Evolutionary conservation across 2,113 vertebrate genomes (phyloP), one percentile per base, ranked within the genome.

Genomic region (Sturnira hondurensis): DNA sequence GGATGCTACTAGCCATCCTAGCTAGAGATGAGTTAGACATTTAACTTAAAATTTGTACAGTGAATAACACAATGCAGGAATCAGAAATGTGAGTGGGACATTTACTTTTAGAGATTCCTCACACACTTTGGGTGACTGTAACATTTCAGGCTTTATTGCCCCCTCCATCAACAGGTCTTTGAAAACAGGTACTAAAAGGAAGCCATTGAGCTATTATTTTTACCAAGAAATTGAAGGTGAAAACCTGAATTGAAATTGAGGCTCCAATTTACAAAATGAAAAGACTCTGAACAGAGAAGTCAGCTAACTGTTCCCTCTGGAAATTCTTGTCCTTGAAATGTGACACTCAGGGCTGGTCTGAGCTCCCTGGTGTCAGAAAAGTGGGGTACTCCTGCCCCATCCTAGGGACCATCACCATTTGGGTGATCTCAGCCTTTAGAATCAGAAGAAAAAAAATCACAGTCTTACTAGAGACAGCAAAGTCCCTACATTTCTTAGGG

Each of bases 401-500:
- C 61, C 50, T 50, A 43, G 70, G 67, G 61, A 80, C 58, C 3
- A 14, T 38, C 47, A n/a, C 26, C 31, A 70, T 58, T 94, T 86
- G 56, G 28, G 92, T 96, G 13, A 87, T 58, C 19, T 61, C 3
- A 28, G 33, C 43, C 68, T 82, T 65, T 88, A 88, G 71, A 92
- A 76, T 11, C 0, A 1, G 8, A 38, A 7, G 50, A 4, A 33
- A 65, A 65, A 80, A 73, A 78, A 65, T 12, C n/a, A 47, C 9
- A 67, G 20, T 24, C 87, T 65, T 89, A 89, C 50, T 63, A 80
- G 10, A 56, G 33, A 61, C 70, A 86, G 38, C 50, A 92, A 97
- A 97, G 93, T 94, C 95, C 71, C 78, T 84, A 52, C 73, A 83
- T 68, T 94, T 97, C 82, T 90, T 82, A 96, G 58, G 95, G 97